A percentile compares a stretch with the other conserved stretches of the same genome.
phyloP scores from a whole-genome alignment of 2,888 invertebrate species.

The Pandemis cinnamomeana region DNA sequence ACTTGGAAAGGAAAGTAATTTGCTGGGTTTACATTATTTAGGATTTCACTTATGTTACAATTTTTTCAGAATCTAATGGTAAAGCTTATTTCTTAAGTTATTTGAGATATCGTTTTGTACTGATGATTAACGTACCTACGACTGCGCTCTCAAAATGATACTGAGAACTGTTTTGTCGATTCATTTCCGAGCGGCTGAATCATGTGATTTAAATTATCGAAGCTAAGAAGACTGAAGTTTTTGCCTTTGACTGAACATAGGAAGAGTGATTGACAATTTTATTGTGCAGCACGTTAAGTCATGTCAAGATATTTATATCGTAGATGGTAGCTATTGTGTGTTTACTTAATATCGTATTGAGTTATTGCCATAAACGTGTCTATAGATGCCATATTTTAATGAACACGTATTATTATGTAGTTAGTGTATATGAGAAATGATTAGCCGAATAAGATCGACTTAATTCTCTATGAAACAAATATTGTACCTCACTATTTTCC shows the following conservation, averaged over 20 bases:
- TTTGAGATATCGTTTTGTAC: too few species aligned
- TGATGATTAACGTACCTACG: too few species aligned
- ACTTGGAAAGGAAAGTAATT: background rate
- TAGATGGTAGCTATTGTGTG: slow-evolving; percentile 32
- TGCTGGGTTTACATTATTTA: background rate
- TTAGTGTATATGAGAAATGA: slow-evolving; percentile 60
- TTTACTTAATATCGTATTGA: slow-evolving; percentile 45
- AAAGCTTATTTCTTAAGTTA: too few species aligned
- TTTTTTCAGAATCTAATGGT: too few species aligned
- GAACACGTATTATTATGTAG: slow-evolving; percentile 57
- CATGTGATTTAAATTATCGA: too few species aligned
- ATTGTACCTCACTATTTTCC: slow-evolving; percentile 69
- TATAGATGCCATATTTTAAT: slow-evolving; percentile 78
- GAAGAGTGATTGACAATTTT: background rate
- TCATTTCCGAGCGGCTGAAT: too few species aligned
- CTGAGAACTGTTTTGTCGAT: too few species aligned
- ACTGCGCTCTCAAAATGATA: too few species aligned
- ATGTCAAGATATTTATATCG: slow-evolving; percentile 16
- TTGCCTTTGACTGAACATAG: background rate
- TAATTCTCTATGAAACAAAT: slow-evolving; percentile 60
- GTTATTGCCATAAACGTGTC: slow-evolving; percentile 77
- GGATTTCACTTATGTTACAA: background rate
- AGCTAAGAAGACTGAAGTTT: background rate
- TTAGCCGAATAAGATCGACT: slow-evolving; percentile 60
- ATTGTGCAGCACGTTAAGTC: slow-evolving; percentile 10